Conservation (phyloP, 2,797 vertebrate genomes). For the Etheostoma nigrum region DNA sequence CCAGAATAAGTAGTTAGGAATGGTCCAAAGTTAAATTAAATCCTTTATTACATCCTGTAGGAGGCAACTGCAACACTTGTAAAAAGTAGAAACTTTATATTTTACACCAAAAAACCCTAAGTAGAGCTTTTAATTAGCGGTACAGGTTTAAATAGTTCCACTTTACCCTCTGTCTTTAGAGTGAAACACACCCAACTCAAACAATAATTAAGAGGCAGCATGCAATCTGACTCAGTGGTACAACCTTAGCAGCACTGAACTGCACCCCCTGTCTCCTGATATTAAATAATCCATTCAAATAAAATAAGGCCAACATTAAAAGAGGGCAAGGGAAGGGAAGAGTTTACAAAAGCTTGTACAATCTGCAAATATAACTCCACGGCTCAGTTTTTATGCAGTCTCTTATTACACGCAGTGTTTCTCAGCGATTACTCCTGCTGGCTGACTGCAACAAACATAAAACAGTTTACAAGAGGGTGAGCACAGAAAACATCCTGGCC, state of each 20-base stretch:
- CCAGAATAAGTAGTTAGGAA: slow-evolving; percentile 22
- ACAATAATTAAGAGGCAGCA: slow-evolving; percentile 36
- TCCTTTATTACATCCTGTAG: slow-evolving; percentile 32
- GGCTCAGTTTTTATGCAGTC: slow-evolving; percentile 4
- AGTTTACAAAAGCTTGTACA: background rate
- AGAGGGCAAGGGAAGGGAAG: background rate
- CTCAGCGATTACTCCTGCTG: slow-evolving; percentile 30
- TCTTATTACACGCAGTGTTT: slow-evolving; percentile 20
- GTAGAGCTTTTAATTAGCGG: slow-evolving; percentile 43
- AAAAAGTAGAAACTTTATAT: slow-evolving; percentile 41
- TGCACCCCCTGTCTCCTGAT: background rate
- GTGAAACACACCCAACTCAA: slow-evolving; percentile 30
- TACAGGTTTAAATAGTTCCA: slow-evolving; percentile 27
- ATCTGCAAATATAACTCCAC: slow-evolving; percentile 1
- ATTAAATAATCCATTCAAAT: slow-evolving; percentile 6
- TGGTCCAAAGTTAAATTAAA: slow-evolving; percentile 37
- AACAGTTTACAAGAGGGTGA: slow-evolving; percentile 57
- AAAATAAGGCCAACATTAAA: slow-evolving; percentile 3
- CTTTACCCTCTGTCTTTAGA: slow-evolving; percentile 21
- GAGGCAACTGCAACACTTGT: slow-evolving; percentile 25
- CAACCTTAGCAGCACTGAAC: slow-evolving; percentile 1
- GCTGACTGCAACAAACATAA: slow-evolving; percentile 48
- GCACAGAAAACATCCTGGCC: slow-evolving; percentile 58
- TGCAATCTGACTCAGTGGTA: slow-evolving; percentile 11
- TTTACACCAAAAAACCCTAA: slow-evolving; percentile 9